A percentile compares a stretch with the other conserved stretches of the same genome.
Evolutionary conservation across 2,888 invertebrate species (phyloP).

Genomic region (Eristalis tenax): DNA sequence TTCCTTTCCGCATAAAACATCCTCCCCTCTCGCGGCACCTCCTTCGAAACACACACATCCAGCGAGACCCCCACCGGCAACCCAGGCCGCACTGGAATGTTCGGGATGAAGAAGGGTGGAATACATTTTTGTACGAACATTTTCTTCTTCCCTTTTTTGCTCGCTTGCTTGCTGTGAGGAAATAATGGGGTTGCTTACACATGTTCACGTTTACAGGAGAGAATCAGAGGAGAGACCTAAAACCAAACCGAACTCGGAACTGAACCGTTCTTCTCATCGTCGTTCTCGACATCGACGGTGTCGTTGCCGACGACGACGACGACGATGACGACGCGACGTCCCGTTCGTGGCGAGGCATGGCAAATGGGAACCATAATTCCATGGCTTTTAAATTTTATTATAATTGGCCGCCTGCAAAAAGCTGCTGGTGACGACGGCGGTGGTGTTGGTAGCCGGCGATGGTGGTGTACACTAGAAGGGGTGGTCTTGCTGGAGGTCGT

Average conservation of each 20-base stretch:
- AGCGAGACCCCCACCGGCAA: background rate
- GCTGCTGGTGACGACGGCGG: slow-evolving; percentile 22
- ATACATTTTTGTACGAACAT: slow-evolving; percentile 11
- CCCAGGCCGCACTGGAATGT: slow-evolving; percentile 21
- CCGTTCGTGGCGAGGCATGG: slow-evolving; percentile 42
- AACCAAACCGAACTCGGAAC: slow-evolving; percentile 28
- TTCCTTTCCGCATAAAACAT: slow-evolving; percentile 53
- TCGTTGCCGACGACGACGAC: background rate
- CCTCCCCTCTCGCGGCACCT: background rate
- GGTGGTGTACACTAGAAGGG: slow-evolving; percentile 11
- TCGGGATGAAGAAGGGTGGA: slow-evolving; percentile 12
- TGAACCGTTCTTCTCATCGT: slow-evolving; percentile 2
- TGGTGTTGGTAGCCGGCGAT: background rate
- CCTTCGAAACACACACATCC: slow-evolving; percentile 1
- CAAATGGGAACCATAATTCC: slow-evolving; percentile 63
- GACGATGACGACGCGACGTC: background rate
- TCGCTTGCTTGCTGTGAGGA: slow-evolving; percentile 10
- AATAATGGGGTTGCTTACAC: slow-evolving; percentile 64
- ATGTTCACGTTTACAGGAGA: slow-evolving; percentile 57
- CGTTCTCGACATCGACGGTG: slow-evolving; percentile 1
- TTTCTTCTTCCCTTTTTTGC: background rate
- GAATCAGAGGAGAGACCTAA: slow-evolving; percentile 33
- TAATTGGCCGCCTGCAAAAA: slow-evolving; percentile 64
- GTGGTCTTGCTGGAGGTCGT: background rate
- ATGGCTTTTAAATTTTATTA: slow-evolving; percentile 67